These are phyloP conservation scores for Paraescarpia echinospica DNA, from an alignment of 1,140 invertebrate species.

Conservation along the genomic window DNA sequence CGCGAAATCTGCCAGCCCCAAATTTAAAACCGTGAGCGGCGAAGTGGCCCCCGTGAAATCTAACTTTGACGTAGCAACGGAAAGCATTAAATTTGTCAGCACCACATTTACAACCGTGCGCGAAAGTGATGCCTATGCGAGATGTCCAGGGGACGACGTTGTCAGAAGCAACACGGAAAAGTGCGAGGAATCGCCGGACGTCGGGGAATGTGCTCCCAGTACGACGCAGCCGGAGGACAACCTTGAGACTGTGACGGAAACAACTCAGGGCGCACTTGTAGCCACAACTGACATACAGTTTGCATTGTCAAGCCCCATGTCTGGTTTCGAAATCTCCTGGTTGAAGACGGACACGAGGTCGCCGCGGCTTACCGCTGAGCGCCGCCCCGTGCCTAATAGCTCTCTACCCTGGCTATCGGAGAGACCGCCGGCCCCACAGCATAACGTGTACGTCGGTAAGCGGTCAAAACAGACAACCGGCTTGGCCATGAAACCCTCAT, in stretches of 20 bases:
- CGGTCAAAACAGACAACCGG: not conserved
- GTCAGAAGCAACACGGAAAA: no score
- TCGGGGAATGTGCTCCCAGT: not conserved
- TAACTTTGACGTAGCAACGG: not conserved
- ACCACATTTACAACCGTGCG: not conserved
- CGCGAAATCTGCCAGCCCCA: no score
- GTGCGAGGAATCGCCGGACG: no score
- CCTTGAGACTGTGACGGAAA: not conserved
- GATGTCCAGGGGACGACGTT: not conserved
- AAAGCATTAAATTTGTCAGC: not conserved
- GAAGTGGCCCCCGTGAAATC: not conserved
- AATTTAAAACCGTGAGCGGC: no score
- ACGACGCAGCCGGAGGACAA: not conserved
- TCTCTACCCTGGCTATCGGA: not conserved
- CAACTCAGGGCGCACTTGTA: not conserved
- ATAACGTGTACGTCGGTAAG: not conserved
- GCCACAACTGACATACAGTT: not conserved
- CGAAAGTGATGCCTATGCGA: not conserved
- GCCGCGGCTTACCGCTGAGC: not conserved
- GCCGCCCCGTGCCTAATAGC: not conserved
- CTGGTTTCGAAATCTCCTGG: not conserved
- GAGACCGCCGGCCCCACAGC: not conserved
- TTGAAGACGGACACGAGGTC: not conserved
- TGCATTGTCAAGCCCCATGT: not conserved
- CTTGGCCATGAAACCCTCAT: not conserved